Evolutionary conservation across 2,888 invertebrate species (phyloP).

Genomic region (Leucophora obtusa): DNA sequence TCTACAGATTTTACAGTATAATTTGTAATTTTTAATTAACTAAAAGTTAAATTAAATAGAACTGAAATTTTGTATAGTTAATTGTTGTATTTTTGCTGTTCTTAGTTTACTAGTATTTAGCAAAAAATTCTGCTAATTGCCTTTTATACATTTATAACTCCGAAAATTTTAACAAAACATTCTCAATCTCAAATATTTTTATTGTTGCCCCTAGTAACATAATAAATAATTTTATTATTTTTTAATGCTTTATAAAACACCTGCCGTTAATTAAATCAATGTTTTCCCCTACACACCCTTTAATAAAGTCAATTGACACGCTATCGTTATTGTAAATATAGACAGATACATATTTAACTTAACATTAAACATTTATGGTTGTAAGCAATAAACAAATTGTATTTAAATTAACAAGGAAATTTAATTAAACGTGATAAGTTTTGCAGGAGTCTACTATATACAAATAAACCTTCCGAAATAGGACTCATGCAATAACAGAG

Average conservation of each 20-base stretch:
- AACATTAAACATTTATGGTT: conserved; percentile 21
- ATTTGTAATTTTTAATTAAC: too few relatives aligned
- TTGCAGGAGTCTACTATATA: neutral
- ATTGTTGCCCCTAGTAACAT: conserved; percentile 45
- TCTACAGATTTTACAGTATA: too few relatives aligned
- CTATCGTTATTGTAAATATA: conserved; percentile 16
- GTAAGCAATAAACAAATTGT: conserved; percentile 43
- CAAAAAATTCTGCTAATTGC: too few relatives aligned
- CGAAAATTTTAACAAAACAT: neutral
- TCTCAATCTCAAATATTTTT: conserved; percentile 9
- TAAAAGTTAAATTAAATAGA: too few relatives aligned
- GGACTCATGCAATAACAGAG: too few relatives aligned
- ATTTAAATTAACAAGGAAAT: conserved; percentile 52
- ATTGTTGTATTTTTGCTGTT: too few relatives aligned
- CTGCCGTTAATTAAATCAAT: conserved; percentile 59
- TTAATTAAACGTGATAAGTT: conserved; percentile 45
- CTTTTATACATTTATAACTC: too few relatives aligned
- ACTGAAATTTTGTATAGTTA: too few relatives aligned
- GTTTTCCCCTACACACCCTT: conserved; percentile 32
- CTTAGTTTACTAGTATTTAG: too few relatives aligned
- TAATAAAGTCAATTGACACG: conserved; percentile 39
- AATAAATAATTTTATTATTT: conserved; percentile 29
- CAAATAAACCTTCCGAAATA: too few relatives aligned
- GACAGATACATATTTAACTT: neutral
- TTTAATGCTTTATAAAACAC: conserved; percentile 41